These are phyloP conservation scores for Microctenopoma stevenorrisi DNA, from an alignment of 2,797 vertebrate species.

Conservation along the genomic window DNA sequence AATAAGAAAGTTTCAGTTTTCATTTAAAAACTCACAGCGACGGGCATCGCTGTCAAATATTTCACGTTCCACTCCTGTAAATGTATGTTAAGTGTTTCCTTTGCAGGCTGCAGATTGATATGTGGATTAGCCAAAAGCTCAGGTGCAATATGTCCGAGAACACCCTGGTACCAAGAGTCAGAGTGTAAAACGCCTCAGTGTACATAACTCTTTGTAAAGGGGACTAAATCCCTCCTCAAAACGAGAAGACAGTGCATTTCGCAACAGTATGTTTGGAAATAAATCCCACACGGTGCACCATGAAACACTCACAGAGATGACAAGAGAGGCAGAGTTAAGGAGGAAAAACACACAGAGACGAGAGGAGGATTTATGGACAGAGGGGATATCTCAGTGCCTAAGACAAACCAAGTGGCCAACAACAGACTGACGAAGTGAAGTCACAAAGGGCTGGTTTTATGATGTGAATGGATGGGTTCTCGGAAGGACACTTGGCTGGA, in stretches of 20 bases:
- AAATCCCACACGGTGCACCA: constrained; percentile 85
- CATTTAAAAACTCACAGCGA: background rate
- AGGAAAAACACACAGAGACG: constrained; percentile 45
- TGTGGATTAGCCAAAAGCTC: constrained; percentile 76
- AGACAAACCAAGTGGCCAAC: constrained; percentile 73
- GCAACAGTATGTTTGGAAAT: constrained; percentile 85
- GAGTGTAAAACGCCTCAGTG: constrained; percentile 78
- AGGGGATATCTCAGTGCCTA: constrained; percentile 68
- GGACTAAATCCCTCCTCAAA: constrained; percentile 83
- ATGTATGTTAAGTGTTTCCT: constrained; percentile 63
- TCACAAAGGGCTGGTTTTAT: constrained; percentile 80
- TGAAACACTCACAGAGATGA: constrained; percentile 78
- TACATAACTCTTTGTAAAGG: constrained; percentile 86
- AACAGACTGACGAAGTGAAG: constrained; percentile 71
- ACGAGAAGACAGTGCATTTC: constrained; percentile 83
- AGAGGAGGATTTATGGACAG: constrained; percentile 75
- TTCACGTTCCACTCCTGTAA: constrained; percentile 57
- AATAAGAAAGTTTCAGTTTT: background rate
- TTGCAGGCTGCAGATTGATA: constrained; percentile 73
- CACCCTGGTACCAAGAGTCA: constrained; percentile 73
- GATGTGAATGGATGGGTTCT: constrained; percentile 76
- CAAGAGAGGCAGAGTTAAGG: constrained; percentile 53
- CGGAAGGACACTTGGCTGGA: constrained; percentile 76
- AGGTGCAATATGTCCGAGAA: constrained; percentile 74
- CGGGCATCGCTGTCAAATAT: constrained; percentile 28